Conservation (phyloP, 1,140 invertebrate genomes). For the Oncopodura yosiiana region DNA sequence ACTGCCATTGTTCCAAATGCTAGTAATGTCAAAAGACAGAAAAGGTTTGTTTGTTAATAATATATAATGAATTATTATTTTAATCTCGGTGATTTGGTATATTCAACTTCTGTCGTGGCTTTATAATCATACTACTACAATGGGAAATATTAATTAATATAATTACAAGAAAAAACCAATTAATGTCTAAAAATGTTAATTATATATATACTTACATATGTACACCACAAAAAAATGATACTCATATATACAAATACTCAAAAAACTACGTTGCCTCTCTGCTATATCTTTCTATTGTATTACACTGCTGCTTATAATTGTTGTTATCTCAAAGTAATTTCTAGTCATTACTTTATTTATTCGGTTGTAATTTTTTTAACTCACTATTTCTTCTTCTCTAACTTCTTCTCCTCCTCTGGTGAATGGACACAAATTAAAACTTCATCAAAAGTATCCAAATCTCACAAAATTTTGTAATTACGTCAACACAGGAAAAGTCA, state of each 20-base stretch:
- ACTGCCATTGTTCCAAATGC: slow-evolving; percentile 31
- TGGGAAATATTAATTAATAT: background rate
- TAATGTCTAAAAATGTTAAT: background rate
- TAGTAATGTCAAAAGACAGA: slow-evolving; percentile 17
- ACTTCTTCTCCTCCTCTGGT: background rate
- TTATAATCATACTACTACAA: background rate
- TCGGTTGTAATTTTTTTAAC: background rate
- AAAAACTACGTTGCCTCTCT: too few species aligned
- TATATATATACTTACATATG: background rate
- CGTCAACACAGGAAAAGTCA: background rate
- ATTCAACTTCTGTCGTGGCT: background rate
- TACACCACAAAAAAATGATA: background rate
- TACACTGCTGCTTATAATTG: too few species aligned
- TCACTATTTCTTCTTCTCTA: background rate
- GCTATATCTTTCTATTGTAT: too few species aligned
- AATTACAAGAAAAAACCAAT: background rate
- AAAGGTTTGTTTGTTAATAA: slow-evolving; percentile 17
- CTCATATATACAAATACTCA: background rate
- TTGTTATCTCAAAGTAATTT: background rate
- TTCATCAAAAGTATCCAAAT: background rate
- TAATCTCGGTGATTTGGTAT: background rate
- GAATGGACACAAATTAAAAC: background rate
- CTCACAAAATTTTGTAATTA: background rate
- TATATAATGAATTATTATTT: background rate
- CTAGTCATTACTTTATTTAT: background rate